Base-by-base conservation (phyloP, 2,113 vertebrate genomes). In the Albula glossodonta region DNA sequence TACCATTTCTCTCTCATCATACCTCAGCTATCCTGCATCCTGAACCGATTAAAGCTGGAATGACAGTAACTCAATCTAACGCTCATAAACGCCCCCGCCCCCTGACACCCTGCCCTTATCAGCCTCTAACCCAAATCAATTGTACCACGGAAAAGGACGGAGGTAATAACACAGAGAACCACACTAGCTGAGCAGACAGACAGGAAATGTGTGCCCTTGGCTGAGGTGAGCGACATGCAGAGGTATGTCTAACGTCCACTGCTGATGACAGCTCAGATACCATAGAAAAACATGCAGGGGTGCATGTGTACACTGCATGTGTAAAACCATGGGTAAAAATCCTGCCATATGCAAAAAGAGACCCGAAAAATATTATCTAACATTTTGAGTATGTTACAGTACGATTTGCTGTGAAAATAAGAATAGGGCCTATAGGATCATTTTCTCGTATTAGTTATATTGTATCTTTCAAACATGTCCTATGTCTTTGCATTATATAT, bases 1-100 rank as follows among this genome's bases (percentile, higher is more conserved):
- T 63, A 48, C 10, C 9, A 4, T 19, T 3, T 83, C 51, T 50
- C 80, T 19, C 78, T 8, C 31, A 78, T 78, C 48, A n/a, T 22
- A 7, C 19, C 70, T 31, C 8, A 10, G n/a, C 70, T 74, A n/a
- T 31, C 8, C 70, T 74, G 22, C n/a, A 31, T 70, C 19, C 13
- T 49, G n/a, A 41, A 48, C 83, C 78, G 80, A 86, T 81, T 52
- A 74, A 81, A 19, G 41, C 78, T 22, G 31, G 41, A 78, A 78
- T 84, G 84, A 70, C 66, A 83, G 66, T 48, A 74, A 84, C 82
- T 84, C 81, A 81, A 86, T 81, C 77, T 70, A 19, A 83, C 78
- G 60, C 79, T 77, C 78, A 79, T 79, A 86, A 87, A 70, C 81
- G 83, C 53, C 49, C 63, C 79, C 66, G 53, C 86, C 74, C 78